phyloP scores from a whole-genome alignment of 2,113 vertebrate genomes.

The Lepus timidus region DNA sequence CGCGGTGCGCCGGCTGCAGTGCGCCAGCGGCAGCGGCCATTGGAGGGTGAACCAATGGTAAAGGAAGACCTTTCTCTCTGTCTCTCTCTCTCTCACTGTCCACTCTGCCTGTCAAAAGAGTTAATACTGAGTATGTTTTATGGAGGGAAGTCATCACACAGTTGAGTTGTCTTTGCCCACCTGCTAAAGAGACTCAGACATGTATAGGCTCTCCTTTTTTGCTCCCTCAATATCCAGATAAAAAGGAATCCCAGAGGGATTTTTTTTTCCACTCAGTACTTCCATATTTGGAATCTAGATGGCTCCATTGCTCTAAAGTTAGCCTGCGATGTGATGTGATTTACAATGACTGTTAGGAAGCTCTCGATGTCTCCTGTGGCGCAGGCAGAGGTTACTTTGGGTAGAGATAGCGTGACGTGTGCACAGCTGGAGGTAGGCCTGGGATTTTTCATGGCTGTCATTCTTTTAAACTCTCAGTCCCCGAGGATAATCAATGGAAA shows the following conservation, averaged over 20 bases:
- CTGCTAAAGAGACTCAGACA: not conserved
- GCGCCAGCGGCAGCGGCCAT: no score
- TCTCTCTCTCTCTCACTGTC: no score
- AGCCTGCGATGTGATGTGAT: not conserved
- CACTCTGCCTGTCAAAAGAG: not conserved
- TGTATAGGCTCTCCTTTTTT: not conserved
- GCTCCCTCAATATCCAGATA: not conserved
- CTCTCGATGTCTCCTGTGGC: not conserved
- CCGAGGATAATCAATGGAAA: slow-evolving; percentile 79
- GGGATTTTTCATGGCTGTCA: slow-evolving; percentile 71
- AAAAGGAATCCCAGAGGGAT: not conserved
- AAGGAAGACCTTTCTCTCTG: no score
- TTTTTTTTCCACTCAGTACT: slow-evolving; percentile 13
- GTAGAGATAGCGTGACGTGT: not conserved
- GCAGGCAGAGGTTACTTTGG: not conserved
- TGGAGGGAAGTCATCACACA: not conserved
- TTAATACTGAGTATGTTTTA: not conserved
- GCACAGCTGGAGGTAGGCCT: slow-evolving; percentile 58
- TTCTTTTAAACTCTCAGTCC: slow-evolving; percentile 70
- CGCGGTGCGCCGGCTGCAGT: no score
- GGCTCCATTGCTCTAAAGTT: slow-evolving; percentile 79
- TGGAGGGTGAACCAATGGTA: no score
- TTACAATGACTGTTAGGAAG: not conserved
- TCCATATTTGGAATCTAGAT: slow-evolving; percentile 70
- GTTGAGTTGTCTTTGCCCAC: not conserved